phyloP scores from a whole-genome alignment of 2,888 invertebrate species.

The Ennomos erosarius region DNA sequence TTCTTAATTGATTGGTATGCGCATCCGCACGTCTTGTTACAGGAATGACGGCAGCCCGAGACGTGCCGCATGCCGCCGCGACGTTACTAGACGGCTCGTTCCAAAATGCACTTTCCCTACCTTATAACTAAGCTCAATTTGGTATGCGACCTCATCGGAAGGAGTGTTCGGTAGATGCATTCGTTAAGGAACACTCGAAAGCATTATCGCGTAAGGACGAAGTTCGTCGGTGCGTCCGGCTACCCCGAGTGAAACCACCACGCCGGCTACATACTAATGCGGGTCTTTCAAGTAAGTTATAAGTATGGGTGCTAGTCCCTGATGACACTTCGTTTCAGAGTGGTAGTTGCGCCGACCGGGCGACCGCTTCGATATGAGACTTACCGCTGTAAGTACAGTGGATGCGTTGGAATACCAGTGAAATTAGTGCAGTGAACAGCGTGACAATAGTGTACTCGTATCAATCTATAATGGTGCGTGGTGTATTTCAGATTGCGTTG shows the following conservation, averaged over 20 bases:
- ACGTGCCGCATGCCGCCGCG: constrained; percentile 56
- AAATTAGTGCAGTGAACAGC: constrained; percentile 33
- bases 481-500: constrained; percentile 72
- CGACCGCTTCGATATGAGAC: constrained; percentile 70
- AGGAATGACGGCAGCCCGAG: constrained; percentile 72
- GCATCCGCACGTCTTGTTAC: constrained; percentile 66
- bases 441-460: constrained; percentile 18
- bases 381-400: constrained; percentile 67
- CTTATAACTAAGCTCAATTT: constrained; percentile 45
- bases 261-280: constrained; percentile 76
- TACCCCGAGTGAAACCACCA: constrained; percentile 71
- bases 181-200: constrained; percentile 69
- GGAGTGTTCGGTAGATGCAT: constrained; percentile 52
- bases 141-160: constrained; percentile 41
- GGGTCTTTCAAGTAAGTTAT: constrained; percentile 74
- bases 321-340: constrained; percentile 63
- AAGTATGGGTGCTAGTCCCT: constrained; percentile 70
- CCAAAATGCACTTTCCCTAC: constrained; percentile 44
- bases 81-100: constrained; percentile 34
- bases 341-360: constrained; percentile 64
- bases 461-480: constrained; percentile 55
- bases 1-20: constrained; percentile 72
- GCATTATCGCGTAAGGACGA: constrained; percentile 69
- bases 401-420: constrained; percentile 41
- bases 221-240: constrained; percentile 67